Conservation (phyloP, 1,140 invertebrate species). For the Sitobion miscanthi region DNA sequence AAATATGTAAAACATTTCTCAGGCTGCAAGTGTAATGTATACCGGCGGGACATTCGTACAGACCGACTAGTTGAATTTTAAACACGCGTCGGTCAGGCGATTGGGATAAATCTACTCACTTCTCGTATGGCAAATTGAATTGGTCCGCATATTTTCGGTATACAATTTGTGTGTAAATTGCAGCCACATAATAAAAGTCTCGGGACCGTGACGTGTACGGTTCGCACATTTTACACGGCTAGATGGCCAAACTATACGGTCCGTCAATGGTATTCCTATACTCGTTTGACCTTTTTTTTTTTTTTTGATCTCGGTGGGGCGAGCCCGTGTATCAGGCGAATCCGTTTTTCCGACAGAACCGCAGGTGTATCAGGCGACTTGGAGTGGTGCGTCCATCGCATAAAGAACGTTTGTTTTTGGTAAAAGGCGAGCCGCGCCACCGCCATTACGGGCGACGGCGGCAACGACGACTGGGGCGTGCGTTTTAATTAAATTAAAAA, state of each 20-base stretch:
- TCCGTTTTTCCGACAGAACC: not conserved
- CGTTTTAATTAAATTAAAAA: constrained; percentile 38
- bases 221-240: not conserved
- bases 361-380: not conserved
- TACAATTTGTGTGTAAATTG: not conserved
- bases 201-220: not conserved
- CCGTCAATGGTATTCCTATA: not conserved
- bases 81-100: not conserved
- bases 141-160: not conserved
- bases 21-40: no score
- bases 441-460: not conserved
- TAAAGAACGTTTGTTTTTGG: not conserved
- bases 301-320: not conserved
- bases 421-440: not conserved
- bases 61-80: not conserved
- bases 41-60: not conserved
- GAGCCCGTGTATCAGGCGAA: no score
- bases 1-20: not conserved
- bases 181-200: not conserved
- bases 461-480: not conserved
- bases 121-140: not conserved
- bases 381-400: not conserved
- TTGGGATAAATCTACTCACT: not conserved
- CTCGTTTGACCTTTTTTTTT: not conserved
- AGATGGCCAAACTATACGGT: not conserved